phyloP scores from a whole-genome alignment of 2,113 vertebrate genomes.

The Bagarius yarrelli region DNA sequence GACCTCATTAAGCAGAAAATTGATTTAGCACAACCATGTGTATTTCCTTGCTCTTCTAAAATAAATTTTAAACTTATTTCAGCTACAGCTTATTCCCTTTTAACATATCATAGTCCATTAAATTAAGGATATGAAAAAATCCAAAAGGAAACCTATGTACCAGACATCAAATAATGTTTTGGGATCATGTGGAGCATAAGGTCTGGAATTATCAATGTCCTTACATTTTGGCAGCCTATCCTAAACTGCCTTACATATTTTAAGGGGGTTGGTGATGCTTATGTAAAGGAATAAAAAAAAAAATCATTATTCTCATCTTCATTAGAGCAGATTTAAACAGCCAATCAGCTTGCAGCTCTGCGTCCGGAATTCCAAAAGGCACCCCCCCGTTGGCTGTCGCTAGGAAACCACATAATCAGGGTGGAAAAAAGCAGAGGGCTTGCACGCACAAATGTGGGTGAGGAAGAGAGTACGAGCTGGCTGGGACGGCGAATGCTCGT shows the following conservation, averaged over 20 bases:
- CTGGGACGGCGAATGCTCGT: conserved; percentile 44
- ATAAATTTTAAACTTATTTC: conserved; percentile 9
- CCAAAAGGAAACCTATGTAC: neutral
- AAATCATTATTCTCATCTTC: conserved; percentile 75
- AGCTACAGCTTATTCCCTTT: neutral
- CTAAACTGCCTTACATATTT: conserved; percentile 13
- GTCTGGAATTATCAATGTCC: conserved; percentile 13
- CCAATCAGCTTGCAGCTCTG: conserved; percentile 64
- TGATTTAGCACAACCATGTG: conserved; percentile 29
- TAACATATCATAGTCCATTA: neutral
- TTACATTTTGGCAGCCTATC: conserved; percentile 29
- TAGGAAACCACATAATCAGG: conserved; percentile 78
- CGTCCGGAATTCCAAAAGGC: conserved; percentile 63
- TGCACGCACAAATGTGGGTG: conserved; percentile 60
- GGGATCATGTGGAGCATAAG: conserved; percentile 1
- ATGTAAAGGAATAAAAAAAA: conserved; percentile 47
- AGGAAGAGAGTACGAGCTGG: conserved; percentile 34
- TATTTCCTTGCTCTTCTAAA: conserved; percentile 24
- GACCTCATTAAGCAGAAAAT: conserved; percentile 30
- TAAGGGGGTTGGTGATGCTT: conserved; percentile 57
- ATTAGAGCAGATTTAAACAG: conserved; percentile 66
- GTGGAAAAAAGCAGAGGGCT: conserved; percentile 64
- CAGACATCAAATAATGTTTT: neutral
- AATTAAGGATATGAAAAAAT: neutral
- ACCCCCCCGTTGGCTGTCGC: conserved; percentile 74